These are phyloP conservation scores for Gnathonemus echidnorhynchus DNA, from an alignment of 2,113 vertebrate species.

Conservation along the genomic window DNA sequence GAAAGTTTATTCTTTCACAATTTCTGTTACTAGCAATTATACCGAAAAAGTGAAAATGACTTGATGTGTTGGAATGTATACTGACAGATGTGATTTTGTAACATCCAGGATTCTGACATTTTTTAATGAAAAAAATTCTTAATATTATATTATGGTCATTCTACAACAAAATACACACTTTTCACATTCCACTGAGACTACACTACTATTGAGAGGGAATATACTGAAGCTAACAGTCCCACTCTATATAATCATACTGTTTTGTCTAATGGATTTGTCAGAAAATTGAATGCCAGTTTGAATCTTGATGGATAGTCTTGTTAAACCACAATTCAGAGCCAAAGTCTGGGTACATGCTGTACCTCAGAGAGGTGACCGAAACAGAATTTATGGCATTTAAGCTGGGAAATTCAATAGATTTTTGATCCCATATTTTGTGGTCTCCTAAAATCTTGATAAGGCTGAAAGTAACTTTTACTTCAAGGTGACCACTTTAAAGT, in stretches of 20 bases:
- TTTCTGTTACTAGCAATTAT: neutral
- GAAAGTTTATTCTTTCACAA: conserved; percentile 18
- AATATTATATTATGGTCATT: neutral
- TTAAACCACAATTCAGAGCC: neutral
- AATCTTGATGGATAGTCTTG: neutral
- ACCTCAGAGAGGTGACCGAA: neutral
- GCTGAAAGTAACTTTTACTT: neutral
- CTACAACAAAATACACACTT: neutral
- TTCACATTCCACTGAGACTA: neutral
- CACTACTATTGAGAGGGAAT: neutral
- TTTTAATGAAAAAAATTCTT: neutral
- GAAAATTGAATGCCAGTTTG: neutral
- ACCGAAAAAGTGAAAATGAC: conserved; percentile 3
- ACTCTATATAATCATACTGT: neutral
- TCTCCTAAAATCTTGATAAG: neutral
- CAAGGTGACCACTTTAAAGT: neutral
- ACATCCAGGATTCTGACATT: neutral
- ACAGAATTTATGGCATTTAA: neutral
- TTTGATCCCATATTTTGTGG: neutral
- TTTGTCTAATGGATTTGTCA: neutral
- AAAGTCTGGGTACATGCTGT: neutral
- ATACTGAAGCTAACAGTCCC: neutral
- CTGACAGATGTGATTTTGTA: neutral
- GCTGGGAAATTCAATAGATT: neutral
- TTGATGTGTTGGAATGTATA: neutral